phyloP scores from a whole-genome alignment of 2,797 vertebrate genomes.

The Sebastes itinus region DNA sequence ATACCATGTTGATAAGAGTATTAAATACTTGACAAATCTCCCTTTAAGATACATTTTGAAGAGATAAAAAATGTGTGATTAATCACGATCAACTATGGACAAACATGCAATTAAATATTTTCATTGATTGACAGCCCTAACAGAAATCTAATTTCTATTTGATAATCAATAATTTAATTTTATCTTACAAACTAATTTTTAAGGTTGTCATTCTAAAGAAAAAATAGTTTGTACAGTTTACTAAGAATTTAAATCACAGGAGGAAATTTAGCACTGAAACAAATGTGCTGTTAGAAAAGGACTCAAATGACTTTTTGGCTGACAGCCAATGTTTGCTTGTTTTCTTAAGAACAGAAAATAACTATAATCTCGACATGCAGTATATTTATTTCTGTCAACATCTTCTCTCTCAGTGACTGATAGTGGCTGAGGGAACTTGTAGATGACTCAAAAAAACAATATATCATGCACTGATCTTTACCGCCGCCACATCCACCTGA shows the following conservation, averaged over 20 bases:
- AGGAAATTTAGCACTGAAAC: not conserved
- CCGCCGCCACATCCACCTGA: not conserved
- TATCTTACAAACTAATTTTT: not conserved
- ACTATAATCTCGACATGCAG: not conserved
- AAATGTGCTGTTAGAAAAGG: not conserved
- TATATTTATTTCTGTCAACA: not conserved
- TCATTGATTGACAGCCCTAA: too few species aligned
- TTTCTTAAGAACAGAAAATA: conserved; percentile 20
- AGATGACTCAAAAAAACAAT: conserved; percentile 33
- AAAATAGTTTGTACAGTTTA: not conserved
- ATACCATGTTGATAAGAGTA: too few species aligned
- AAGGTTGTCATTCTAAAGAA: not conserved
- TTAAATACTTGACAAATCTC: too few species aligned
- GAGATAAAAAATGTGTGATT: too few species aligned
- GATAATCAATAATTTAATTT: not conserved
- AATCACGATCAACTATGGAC: too few species aligned
- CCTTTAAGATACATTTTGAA: too few species aligned
- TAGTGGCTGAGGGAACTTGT: not conserved
- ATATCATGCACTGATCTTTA: conserved; percentile 10
- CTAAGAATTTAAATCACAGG: not conserved
- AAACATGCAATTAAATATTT: too few species aligned
- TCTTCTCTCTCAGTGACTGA: not conserved
- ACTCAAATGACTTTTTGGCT: not conserved
- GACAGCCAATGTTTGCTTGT: not conserved
- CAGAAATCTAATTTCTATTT: not conserved